Conservation (phyloP, 2,888 invertebrate species). For the Cryptus armator region DNA sequence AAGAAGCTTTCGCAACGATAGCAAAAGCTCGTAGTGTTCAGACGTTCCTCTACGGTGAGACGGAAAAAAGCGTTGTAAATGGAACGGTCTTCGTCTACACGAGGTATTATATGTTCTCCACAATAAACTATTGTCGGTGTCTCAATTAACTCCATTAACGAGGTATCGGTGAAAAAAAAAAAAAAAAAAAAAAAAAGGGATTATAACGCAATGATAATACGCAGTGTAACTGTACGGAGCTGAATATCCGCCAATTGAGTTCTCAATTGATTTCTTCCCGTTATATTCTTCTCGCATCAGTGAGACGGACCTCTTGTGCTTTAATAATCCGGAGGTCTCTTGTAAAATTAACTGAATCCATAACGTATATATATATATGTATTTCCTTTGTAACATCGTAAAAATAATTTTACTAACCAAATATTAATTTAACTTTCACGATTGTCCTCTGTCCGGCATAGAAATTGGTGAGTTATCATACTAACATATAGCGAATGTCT, state of each 20-base stretch:
- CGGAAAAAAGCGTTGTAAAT: slow-evolving; percentile 81
- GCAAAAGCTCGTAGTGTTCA: slow-evolving; percentile 86
- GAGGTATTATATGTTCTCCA: slow-evolving; percentile 86
- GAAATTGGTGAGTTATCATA: slow-evolving; percentile 81
- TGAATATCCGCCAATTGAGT: slow-evolving; percentile 55
- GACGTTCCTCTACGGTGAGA: slow-evolving; percentile 89
- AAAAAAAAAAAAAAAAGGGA: background rate
- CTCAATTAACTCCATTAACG: background rate
- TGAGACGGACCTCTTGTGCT: slow-evolving; percentile 21
- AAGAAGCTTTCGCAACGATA: slow-evolving; percentile 83
- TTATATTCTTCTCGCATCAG: slow-evolving; percentile 57
- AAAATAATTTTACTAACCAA: slow-evolving; percentile 72
- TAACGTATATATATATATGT: slow-evolving; percentile 8
- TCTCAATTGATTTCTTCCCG: slow-evolving; percentile 71
- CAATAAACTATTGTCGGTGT: slow-evolving; percentile 10
- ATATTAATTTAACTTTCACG: slow-evolving; percentile 79
- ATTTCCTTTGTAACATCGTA: background rate
- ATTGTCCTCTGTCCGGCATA: slow-evolving; percentile 75
- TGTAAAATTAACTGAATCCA: slow-evolving; percentile 21
- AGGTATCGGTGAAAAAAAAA: background rate
- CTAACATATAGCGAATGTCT: slow-evolving; percentile 68
- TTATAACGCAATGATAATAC: background rate
- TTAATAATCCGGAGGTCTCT: slow-evolving; percentile 23
- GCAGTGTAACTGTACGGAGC: background rate
- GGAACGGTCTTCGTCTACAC: slow-evolving; percentile 89